Evolutionary conservation across 2,888 invertebrate species (phyloP).

Genomic region (Amblyteles armatorius): DNA sequence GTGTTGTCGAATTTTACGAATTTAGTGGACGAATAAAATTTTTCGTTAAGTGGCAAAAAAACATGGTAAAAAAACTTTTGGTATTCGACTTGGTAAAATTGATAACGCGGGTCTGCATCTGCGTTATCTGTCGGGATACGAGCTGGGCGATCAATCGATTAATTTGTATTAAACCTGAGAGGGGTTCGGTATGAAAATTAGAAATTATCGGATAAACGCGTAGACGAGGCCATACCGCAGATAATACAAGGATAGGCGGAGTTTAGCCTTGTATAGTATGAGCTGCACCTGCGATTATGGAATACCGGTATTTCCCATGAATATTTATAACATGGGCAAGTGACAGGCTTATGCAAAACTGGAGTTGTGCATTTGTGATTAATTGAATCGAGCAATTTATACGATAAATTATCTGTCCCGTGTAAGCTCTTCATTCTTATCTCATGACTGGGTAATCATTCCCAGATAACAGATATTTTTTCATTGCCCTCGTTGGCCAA

Average conservation of each 20-base stretch:
- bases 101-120: constrained; percentile 3
- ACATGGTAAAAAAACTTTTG: not conserved
- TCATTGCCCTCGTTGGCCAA: not conserved
- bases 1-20: not conserved
- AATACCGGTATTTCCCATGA: constrained; percentile 38
- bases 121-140: constrained; percentile 15
- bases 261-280: constrained; percentile 20
- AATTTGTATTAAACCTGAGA: constrained; percentile 33
- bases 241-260: not conserved
- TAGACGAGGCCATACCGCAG: constrained; percentile 24
- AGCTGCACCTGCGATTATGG: constrained; percentile 50
- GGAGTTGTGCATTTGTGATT: constrained; percentile 49
- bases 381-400: constrained; percentile 47
- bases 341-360: constrained; percentile 53
- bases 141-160: constrained; percentile 34
- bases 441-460: constrained; percentile 4
- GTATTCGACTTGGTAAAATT: constrained; percentile 30
- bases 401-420: constrained; percentile 33
- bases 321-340: constrained; percentile 48
- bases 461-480: constrained; percentile 1
- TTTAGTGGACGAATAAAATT: not conserved
- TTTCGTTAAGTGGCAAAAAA: not conserved
- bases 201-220: constrained; percentile 56
- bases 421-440: constrained; percentile 2
- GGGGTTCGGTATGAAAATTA: constrained; percentile 34